These are phyloP conservation scores for Zosterops lateralis DNA, from an alignment of 2,113 vertebrate genomes.

Conservation along the genomic window DNA sequence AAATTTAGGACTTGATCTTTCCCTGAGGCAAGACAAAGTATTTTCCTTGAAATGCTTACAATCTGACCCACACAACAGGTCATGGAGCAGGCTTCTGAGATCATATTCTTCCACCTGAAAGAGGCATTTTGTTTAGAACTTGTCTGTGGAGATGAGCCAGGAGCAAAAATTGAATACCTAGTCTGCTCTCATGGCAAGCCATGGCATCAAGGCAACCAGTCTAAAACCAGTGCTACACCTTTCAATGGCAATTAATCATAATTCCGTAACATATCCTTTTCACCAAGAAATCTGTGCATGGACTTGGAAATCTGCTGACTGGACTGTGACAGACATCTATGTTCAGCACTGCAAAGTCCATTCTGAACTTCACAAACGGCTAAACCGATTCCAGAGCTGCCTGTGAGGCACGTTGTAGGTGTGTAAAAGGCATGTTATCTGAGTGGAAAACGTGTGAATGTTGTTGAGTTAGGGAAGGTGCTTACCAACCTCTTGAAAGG, in stretches of 20 bases:
- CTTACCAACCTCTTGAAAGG: neutral
- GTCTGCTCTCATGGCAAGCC: neutral
- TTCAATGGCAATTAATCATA: neutral
- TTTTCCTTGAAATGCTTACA: neutral
- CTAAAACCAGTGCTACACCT: neutral
- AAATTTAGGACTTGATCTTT: neutral
- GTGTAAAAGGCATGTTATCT: neutral
- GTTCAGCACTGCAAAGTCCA: neutral
- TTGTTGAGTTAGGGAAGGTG: neutral
- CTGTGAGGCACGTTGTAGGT: fast-evolving
- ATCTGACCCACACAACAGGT: neutral
- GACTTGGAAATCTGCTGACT: neutral
- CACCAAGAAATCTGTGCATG: fast-evolving
- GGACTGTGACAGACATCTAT: neutral
- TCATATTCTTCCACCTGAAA: neutral
- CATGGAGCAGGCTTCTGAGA: neutral
- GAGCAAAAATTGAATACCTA: neutral
- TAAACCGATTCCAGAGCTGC: neutral
- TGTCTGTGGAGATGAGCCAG: neutral
- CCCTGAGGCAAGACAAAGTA: neutral
- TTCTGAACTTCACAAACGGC: neutral
- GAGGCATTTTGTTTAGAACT: neutral
- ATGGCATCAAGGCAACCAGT: neutral
- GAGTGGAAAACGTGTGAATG: neutral
- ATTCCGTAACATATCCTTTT: neutral